phyloP scores from a whole-genome alignment of 2,888 invertebrate species.

The Hoplodrina ambigua region DNA sequence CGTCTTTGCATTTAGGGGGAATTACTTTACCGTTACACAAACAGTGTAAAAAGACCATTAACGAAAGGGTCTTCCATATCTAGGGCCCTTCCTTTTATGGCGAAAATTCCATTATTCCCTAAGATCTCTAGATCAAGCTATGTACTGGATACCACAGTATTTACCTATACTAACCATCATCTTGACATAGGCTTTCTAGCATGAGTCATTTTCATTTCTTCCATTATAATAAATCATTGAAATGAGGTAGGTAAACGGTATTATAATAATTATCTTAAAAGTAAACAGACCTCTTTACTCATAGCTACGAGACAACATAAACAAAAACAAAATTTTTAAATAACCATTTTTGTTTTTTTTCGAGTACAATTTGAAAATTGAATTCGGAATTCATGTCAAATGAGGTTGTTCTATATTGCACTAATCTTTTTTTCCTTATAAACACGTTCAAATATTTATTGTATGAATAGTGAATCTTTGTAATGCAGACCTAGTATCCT shows the following conservation, averaged over 20 bases:
- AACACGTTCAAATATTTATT: constrained; percentile 31
- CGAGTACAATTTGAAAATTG: background rate
- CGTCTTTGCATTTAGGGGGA: background rate
- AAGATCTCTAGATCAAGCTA: too few species aligned
- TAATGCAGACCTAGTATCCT: constrained; percentile 30
- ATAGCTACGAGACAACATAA: too few species aligned
- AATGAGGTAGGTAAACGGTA: too few species aligned
- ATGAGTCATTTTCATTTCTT: too few species aligned
- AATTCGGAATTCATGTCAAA: constrained; percentile 13
- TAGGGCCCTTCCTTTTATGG: too few species aligned
- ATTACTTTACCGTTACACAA: background rate
- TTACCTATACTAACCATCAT: too few species aligned
- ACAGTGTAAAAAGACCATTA: too few species aligned
- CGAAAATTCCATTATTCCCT: too few species aligned
- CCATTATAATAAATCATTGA: too few species aligned
- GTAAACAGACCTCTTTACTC: background rate
- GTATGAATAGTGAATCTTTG: constrained; percentile 25
- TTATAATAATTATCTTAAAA: background rate
- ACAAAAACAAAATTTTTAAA: background rate
- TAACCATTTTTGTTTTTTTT: background rate
- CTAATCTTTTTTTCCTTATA: background rate
- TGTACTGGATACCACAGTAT: too few species aligned
- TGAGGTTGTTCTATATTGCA: constrained; percentile 11
- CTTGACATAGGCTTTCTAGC: too few species aligned
- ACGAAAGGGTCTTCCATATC: too few species aligned